Base-by-base conservation (phyloP, 2,888 invertebrate species). In the Chymomyza fuscimana region DNA sequence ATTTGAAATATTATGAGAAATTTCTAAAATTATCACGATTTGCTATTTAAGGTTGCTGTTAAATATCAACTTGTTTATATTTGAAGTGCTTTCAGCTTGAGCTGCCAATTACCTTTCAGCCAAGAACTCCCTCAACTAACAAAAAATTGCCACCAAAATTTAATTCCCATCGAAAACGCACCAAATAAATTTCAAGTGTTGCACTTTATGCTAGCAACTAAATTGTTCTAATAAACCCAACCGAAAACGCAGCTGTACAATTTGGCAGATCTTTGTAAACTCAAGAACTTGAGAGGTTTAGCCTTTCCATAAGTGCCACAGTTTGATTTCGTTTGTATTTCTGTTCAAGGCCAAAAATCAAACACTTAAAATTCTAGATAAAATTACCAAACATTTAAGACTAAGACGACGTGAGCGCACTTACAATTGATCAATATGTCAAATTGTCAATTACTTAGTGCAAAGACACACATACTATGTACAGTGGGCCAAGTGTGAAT, bases 381-480 rank as follows among this genome's bases (percentile, higher is more conserved):
- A 58, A 58, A 58, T 58, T 58, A 58, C 58, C 58, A 58, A 58
- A 58, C 58, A 58, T 58, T 58, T 58, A 19, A 19, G 52, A 54
- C 16, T 46, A 25, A 58, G 58, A 15, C 58, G 58, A 58, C 58
- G 58, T 76, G 58, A 19, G 15, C 58, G 58, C 58, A 58, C 19
- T 58, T 25, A 22, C 58, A 58, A 58, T 58, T 58, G 58, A 58
- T 58, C 58, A 58, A 58, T 79, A 75, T 88, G 86, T 86, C 86
- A 75, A 82, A 72, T 77, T 81, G 77, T 84, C 82, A 76, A 76
- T 78, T 80, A 78, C 78, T 70, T 72, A 52, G 52, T 19, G 52
- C 16, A 52, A 52, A 52, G 12, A 19, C 19, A 19, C 52, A 19
- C 52, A n/a, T n/a, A 52, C 40, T n/a, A 19, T 1, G 40, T 4